A percentile compares a stretch with the other conserved stretches of the same genome.
Conservation (phyloP, 2,113 vertebrate genomes). For the Sinocyclocheilus anophthalmus region DNA sequence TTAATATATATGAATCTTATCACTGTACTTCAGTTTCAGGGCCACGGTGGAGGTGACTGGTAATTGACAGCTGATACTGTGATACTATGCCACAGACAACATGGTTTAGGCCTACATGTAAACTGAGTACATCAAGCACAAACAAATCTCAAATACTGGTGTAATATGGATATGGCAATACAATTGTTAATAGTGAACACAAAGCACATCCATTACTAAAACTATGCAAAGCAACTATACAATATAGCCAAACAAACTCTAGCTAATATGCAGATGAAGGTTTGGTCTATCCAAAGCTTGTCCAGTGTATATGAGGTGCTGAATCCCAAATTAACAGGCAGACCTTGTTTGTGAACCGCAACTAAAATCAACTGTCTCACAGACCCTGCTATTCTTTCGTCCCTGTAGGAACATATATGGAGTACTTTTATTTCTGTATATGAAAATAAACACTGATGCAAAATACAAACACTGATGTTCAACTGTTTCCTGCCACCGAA, state of each 20-base stretch:
- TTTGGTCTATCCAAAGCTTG: background rate
- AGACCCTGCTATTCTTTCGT: background rate
- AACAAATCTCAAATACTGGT: slow-evolving; percentile 43
- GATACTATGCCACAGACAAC: background rate
- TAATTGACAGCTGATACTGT: background rate
- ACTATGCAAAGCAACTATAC: slow-evolving; percentile 30
- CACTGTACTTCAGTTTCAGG: slow-evolving; percentile 24
- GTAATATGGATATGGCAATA: slow-evolving; percentile 13
- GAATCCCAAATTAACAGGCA: background rate
- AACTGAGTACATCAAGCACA: slow-evolving; percentile 29
- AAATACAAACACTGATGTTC: slow-evolving; percentile 29
- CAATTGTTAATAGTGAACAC: slow-evolving; percentile 13
- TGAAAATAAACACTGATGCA: slow-evolving; percentile 65
- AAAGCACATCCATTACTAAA: slow-evolving; percentile 22
- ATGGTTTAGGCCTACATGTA: background rate
- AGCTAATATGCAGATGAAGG: background rate
- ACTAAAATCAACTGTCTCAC: background rate
- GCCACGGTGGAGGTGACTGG: background rate
- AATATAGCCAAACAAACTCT: background rate
- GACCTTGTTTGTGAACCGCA: background rate
- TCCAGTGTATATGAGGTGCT: background rate
- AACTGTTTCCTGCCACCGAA: background rate
- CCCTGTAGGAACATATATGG: background rate
- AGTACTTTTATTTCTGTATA: slow-evolving; percentile 62
- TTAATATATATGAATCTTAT: slow-evolving; percentile 16